phyloP scores from a whole-genome alignment of 2,113 vertebrate species.

The Apus apus region DNA sequence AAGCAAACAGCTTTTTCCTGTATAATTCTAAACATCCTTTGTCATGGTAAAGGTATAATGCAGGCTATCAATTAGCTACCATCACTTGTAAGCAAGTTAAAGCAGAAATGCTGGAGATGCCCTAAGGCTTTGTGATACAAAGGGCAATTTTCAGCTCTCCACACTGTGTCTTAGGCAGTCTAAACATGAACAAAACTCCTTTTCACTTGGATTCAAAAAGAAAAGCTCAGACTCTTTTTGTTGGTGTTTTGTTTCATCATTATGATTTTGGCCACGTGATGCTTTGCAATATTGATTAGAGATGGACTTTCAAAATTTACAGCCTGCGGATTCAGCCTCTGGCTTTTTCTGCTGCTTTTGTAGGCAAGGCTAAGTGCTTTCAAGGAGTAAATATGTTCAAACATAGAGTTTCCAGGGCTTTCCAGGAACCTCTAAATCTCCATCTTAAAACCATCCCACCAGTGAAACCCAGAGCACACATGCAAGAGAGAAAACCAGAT shows the following conservation, averaged over 20 bases:
- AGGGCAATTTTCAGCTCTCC: neutral
- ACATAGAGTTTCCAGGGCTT: neutral
- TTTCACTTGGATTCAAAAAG: slow-evolving; percentile 49
- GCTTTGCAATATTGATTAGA: slow-evolving; percentile 11
- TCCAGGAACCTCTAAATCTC: neutral
- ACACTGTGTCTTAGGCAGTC: neutral
- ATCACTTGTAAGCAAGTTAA: slow-evolving; percentile 19
- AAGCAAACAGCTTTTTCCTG: neutral
- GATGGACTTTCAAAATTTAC: slow-evolving; percentile 15
- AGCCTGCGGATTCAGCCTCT: neutral
- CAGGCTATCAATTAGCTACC: slow-evolving; percentile 25
- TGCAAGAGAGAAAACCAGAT: neutral
- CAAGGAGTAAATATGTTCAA: neutral
- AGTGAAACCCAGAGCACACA: neutral
- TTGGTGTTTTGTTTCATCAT: slow-evolving; percentile 27
- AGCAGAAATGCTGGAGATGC: neutral
- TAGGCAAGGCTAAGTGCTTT: neutral
- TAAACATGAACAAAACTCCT: slow-evolving; percentile 47
- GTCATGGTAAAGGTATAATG: neutral
- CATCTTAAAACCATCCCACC: neutral
- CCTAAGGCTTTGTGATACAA: neutral
- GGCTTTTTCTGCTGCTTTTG: neutral
- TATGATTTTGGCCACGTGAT: neutral
- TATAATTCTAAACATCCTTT: neutral
- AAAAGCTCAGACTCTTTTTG: slow-evolving; percentile 31